These are phyloP conservation scores for Drosophila pandora DNA, from an alignment of 1,140 invertebrate species.

Conservation along the genomic window DNA sequence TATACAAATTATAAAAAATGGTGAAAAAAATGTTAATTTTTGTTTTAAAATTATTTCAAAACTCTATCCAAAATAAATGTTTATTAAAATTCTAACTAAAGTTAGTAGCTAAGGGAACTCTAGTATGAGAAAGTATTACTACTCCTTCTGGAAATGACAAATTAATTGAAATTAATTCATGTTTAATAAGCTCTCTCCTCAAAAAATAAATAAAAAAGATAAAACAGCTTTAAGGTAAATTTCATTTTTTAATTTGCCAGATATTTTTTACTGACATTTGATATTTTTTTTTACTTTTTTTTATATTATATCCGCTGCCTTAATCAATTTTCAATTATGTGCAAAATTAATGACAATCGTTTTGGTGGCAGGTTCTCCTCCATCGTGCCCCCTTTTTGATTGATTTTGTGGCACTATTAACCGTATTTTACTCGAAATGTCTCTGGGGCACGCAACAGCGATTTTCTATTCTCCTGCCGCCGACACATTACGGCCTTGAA, in stretches of 20 bases:
- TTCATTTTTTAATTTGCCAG: slow-evolving; percentile 21
- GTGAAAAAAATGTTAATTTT: neutral
- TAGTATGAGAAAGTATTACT: neutral
- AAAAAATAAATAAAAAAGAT: slow-evolving; percentile 13
- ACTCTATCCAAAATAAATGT: too few relatives aligned
- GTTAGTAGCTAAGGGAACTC: neutral
- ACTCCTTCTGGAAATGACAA: slow-evolving; percentile 35
- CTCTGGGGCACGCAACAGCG: slow-evolving; percentile 67
- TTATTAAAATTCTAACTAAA: neutral
- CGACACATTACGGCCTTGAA: slow-evolving; percentile 50
- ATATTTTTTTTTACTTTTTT: neutral
- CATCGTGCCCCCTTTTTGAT: slow-evolving; percentile 36
- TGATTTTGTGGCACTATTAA: slow-evolving; percentile 79
- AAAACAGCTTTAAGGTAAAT: slow-evolving; percentile 21
- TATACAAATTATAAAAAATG: neutral
- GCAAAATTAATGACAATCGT: slow-evolving; percentile 75
- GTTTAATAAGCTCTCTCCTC: slow-evolving; percentile 64
- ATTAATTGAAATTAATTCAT: slow-evolving; percentile 79
- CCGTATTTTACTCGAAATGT: slow-evolving; percentile 51
- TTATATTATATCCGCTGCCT: slow-evolving; percentile 10
- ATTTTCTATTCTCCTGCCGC: slow-evolving; percentile 16
- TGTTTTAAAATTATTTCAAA: neutral
- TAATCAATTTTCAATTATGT: slow-evolving; percentile 78
- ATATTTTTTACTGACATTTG: neutral
- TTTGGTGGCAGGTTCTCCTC: slow-evolving; percentile 54